Evolutionary conservation across 2,888 invertebrate genomes (phyloP), one percentile per base, ranked within the genome.

Genomic region (Euplexia lucipara): DNA sequence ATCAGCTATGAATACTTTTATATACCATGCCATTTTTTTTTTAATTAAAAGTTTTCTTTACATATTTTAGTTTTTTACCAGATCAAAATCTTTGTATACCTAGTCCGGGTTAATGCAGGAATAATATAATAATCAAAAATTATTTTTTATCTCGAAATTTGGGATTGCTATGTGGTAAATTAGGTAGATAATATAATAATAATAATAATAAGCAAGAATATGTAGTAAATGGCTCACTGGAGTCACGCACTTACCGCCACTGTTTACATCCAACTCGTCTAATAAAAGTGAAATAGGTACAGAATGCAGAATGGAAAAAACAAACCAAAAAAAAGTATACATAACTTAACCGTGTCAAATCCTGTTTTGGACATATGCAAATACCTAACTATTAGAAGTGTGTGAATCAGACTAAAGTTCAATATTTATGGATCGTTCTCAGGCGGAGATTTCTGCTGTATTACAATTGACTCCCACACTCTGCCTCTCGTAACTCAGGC

Each of bases 401-500:
- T 14, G 2, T 34, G 3, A 4, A 12, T 30, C 12, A 41, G 34
- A 41, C 39, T 35, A n/a, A 51, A 47, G 7, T 10, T 39, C 7
- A 39, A 14, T 0, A 18, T 41, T 10, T 34, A 56, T 47, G 6
- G 1, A 16, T 32, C 2, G 16, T 16, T 42, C 9, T 2, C 35
- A 12, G 10, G 18, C 37, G 39, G 8, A 16, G 16, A 10, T 22
- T 42, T n/a, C 10, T 6, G 8, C n/a, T 30, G 35, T 30, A 57
- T 1, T n/a, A 30, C 39, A 39, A 0, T 2, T 22, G 22, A 20
- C 5, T 39, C 16, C 30, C 37, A 30, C 41, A 30, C 75, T 70
- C 73, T 37, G 9, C 37, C 57, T 65, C 83, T 78, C 75, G 32
- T 86, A 37, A 65, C 78, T 86, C 74, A 71, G 44, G 51, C 74